Evolutionary conservation across 2,888 invertebrate genomes (phyloP).

Genomic region (Stegophylla sp.): DNA sequence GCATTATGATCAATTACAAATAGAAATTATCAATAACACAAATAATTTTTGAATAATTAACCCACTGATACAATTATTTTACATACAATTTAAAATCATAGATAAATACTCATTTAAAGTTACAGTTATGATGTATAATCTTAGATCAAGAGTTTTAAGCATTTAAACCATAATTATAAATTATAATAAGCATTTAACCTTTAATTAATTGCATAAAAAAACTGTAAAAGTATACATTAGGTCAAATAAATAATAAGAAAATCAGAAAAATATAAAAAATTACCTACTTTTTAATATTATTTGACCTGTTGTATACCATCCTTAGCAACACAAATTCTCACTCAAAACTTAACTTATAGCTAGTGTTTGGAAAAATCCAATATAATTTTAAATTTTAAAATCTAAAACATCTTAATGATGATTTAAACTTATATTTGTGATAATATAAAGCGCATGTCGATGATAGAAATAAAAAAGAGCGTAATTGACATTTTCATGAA

Average conservation of each 20-base stretch:
- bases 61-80: neutral
- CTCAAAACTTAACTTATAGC: slow-evolving; percentile 9
- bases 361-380: no score
- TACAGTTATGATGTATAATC: neutral
- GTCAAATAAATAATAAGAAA: slow-evolving; percentile 22
- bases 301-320: slow-evolving; percentile 27
- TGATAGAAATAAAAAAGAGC: neutral
- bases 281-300: neutral
- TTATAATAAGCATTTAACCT: slow-evolving; percentile 20
- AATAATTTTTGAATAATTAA: slow-evolving; percentile 13
- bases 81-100: slow-evolving; percentile 18
- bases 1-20: neutral
- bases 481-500: neutral
- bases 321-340: slow-evolving; percentile 28
- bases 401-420: slow-evolving; percentile 42
- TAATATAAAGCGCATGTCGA: slow-evolving; percentile 28
- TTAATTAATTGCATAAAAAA: neutral
- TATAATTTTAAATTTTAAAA: no score
- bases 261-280: slow-evolving; percentile 16
- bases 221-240: slow-evolving; percentile 27
- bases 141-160: slow-evolving; percentile 31
- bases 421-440: neutral
- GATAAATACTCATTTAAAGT: slow-evolving; percentile 29
- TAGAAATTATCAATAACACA: no score
- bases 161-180: neutral